Conservation (phyloP, 2,888 invertebrate genomes). For the Fragum fragum region DNA sequence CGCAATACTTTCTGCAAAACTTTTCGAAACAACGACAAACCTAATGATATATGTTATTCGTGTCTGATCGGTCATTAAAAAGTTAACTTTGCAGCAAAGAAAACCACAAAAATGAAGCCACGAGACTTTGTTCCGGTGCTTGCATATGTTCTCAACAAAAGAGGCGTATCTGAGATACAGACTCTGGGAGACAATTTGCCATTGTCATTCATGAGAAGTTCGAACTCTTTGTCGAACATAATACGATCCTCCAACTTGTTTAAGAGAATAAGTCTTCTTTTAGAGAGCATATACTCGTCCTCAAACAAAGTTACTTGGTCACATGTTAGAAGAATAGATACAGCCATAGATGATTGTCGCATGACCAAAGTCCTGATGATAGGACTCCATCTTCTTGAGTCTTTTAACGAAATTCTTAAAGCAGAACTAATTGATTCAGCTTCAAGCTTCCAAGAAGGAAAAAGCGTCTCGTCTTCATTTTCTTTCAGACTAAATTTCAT, state of each 20-base stretch:
- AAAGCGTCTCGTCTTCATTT: neutral
- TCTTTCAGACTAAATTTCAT: neutral
- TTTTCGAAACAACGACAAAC: too few relatives aligned
- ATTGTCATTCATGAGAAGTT: neutral
- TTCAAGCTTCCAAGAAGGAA: neutral
- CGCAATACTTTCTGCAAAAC: too few relatives aligned
- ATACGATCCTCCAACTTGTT: neutral
- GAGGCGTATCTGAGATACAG: neutral
- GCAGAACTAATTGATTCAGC: neutral
- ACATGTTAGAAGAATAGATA: neutral
- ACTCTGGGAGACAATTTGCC: neutral
- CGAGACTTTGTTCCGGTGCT: too few relatives aligned
- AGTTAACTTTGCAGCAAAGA: too few relatives aligned
- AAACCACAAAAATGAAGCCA: too few relatives aligned
- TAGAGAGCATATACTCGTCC: neutral
- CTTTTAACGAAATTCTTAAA: neutral
- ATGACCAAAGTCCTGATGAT: neutral
- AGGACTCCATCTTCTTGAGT: neutral
- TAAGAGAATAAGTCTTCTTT: neutral
- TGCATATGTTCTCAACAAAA: too few relatives aligned
- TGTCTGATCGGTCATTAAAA: too few relatives aligned
- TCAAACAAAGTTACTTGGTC: neutral
- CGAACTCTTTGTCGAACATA: conserved; percentile 4
- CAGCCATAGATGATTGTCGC: neutral
- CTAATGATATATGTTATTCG: too few relatives aligned